phyloP scores from a whole-genome alignment of 2,113 vertebrate genomes.

The Romanogobio albipinnatus region DNA sequence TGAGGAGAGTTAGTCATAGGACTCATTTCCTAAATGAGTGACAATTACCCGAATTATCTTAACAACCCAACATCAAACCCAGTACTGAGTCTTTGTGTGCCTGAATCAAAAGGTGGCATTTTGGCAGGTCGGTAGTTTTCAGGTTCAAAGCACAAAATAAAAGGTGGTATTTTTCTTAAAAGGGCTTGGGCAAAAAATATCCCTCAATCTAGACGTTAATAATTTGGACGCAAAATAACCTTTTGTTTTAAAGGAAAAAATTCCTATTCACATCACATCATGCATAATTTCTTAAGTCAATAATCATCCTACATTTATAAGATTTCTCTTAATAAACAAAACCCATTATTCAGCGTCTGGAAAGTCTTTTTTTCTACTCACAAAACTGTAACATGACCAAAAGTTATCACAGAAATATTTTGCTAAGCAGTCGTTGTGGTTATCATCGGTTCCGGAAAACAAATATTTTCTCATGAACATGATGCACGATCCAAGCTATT shows the following conservation, averaged over 20 bases:
- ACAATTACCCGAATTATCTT: conserved; percentile 59
- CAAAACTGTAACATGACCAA: not conserved
- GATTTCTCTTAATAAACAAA: not conserved
- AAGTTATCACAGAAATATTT: too few species aligned
- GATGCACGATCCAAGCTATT: not conserved
- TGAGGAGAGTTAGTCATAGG: conserved; percentile 38
- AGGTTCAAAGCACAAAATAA: conserved; percentile 43
- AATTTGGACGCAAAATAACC: not conserved
- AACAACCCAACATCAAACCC: conserved; percentile 52
- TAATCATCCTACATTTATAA: not conserved
- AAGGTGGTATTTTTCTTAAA: not conserved
- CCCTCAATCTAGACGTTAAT: not conserved
- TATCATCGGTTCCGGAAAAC: not conserved
- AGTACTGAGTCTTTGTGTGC: conserved; percentile 37
- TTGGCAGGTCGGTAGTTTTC: conserved; percentile 19
- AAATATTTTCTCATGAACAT: not conserved
- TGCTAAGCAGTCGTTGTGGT: not conserved
- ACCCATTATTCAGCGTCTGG: not conserved
- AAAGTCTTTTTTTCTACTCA: not conserved
- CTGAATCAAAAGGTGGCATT: conserved; percentile 43
- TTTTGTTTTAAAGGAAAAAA: not conserved
- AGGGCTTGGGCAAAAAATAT: conserved; percentile 3
- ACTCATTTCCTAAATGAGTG: conserved; percentile 53
- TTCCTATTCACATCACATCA: not conserved
- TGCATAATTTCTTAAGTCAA: not conserved